Percentiles rank a stretch among this genome's conserved stretches.
These are phyloP conservation scores for Dexiosoma caninum DNA, from an alignment of 2,888 invertebrate genomes.

Conservation along the genomic window DNA sequence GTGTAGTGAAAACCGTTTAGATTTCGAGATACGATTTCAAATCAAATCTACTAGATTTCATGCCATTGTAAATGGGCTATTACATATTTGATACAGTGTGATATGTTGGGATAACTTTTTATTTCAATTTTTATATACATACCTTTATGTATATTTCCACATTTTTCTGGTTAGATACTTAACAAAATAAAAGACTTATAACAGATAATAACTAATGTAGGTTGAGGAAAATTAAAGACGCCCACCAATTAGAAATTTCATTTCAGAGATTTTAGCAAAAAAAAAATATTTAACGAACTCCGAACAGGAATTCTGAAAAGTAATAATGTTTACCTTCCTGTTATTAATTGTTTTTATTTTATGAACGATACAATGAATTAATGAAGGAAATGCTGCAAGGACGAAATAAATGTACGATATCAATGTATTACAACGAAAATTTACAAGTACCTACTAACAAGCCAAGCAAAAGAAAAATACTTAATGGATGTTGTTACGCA, in stretches of 20 bases:
- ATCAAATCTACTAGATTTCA: too few relatives aligned
- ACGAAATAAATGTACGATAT: conserved; percentile 29
- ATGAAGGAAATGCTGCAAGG: conserved; percentile 8
- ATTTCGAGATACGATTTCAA: too few relatives aligned
- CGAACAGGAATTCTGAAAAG: conserved; percentile 52
- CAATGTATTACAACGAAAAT: neutral
- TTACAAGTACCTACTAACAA: conserved; percentile 1
- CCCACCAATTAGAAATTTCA: conserved; percentile 42
- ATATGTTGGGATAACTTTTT: too few relatives aligned
- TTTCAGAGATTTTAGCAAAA: conserved; percentile 25
- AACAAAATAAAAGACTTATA: neutral
- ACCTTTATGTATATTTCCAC: too few relatives aligned
- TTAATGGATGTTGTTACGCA: conserved; percentile 49
- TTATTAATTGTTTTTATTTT: conserved; percentile 60
- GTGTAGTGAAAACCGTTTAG: too few relatives aligned
- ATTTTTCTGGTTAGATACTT: neutral
- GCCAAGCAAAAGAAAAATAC: conserved; percentile 48
- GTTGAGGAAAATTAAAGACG: conserved; percentile 6
- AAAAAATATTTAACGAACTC: conserved; percentile 22
- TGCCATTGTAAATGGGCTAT: too few relatives aligned
- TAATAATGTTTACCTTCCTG: conserved; percentile 60
- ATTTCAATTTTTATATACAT: too few relatives aligned
- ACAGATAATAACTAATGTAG: neutral
- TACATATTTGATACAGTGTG: too few relatives aligned
- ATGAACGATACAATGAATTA: conserved; percentile 32